Evolutionary conservation across 2,888 invertebrate species (phyloP).

Genomic region (Gymnosoma rotundatum): DNA sequence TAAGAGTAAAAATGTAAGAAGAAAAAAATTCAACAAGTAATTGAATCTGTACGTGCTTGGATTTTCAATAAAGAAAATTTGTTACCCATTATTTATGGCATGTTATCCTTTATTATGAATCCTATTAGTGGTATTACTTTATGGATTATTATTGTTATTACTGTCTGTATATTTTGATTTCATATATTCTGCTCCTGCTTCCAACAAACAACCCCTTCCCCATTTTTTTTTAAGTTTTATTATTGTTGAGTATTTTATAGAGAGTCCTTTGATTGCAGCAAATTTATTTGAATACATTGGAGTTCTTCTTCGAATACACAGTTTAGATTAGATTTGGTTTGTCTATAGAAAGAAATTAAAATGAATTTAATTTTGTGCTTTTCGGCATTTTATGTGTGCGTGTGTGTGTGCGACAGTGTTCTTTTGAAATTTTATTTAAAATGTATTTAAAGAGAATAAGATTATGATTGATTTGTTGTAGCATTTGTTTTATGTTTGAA

Average conservation of each 20-base stretch:
- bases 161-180: slow-evolving; percentile 62
- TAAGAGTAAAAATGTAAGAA: slow-evolving; percentile 28
- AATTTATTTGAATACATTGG: background rate
- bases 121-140: slow-evolving; percentile 74
- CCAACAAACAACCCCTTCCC: background rate
- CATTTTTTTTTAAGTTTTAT: slow-evolving; percentile 19
- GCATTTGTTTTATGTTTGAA: slow-evolving; percentile 16
- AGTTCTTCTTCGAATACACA: slow-evolving; percentile 31
- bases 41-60: slow-evolving; percentile 77
- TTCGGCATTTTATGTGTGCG: slow-evolving; percentile 9
- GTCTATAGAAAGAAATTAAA: slow-evolving; percentile 51
- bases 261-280: slow-evolving; percentile 18
- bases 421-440: slow-evolving; percentile 22
- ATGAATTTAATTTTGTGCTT: slow-evolving; percentile 52
- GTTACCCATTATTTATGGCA: slow-evolving; percentile 72
- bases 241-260: slow-evolving; percentile 33
- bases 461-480: slow-evolving; percentile 32
- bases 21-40: slow-evolving; percentile 77
- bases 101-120: slow-evolving; percentile 74
- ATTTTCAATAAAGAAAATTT: slow-evolving; percentile 74
- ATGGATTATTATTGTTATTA: slow-evolving; percentile 71
- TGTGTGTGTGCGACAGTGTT: background rate
- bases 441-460: slow-evolving; percentile 47
- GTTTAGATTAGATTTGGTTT: slow-evolving; percentile 45
- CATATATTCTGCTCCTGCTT: background rate